Evolutionary conservation across 2,888 invertebrate species (phyloP).

Genomic region (Dioctria rufipes): DNA sequence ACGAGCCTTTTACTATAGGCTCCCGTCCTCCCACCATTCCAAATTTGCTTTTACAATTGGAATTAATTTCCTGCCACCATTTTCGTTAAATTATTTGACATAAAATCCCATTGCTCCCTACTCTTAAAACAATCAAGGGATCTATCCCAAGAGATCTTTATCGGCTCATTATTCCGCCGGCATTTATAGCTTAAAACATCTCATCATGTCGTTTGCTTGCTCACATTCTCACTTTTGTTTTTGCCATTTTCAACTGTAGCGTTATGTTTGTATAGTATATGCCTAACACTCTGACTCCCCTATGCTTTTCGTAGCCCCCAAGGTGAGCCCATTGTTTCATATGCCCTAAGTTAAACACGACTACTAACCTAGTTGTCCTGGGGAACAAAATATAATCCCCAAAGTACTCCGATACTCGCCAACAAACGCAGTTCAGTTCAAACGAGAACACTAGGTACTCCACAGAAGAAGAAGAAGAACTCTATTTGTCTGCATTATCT

Average conservation of each 20-base stretch:
- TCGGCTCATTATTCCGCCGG: conserved; percentile 36
- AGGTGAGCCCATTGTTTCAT: conserved; percentile 14
- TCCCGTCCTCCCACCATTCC: neutral
- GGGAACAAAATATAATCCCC: conserved; percentile 4
- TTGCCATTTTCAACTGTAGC: too few species aligned
- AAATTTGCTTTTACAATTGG: conserved; percentile 5
- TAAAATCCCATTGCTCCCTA: conserved; percentile 17
- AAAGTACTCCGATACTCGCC: conserved; percentile 6
- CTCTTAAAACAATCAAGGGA: conserved; percentile 23
- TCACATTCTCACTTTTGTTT: conserved; percentile 5
- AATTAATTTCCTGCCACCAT: conserved; percentile 44
- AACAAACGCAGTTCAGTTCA: neutral
- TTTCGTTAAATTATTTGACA: conserved; percentile 30
- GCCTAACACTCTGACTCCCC: conserved; percentile 5
- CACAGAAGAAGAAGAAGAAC: conserved; percentile 8
- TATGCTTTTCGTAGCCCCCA: neutral
- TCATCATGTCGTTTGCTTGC: neutral
- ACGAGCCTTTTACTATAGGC: too few species aligned
- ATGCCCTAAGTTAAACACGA: neutral
- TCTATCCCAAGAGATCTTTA: conserved; percentile 29
- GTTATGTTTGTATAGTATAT: neutral
- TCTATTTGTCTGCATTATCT: conserved; percentile 39
- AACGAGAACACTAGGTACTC: neutral
- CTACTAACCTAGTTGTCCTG: neutral
- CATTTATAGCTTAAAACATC: conserved; percentile 30